These are phyloP conservation scores for Hemicordylus capensis DNA, from an alignment of 2,113 vertebrate genomes.

Conservation along the genomic window DNA sequence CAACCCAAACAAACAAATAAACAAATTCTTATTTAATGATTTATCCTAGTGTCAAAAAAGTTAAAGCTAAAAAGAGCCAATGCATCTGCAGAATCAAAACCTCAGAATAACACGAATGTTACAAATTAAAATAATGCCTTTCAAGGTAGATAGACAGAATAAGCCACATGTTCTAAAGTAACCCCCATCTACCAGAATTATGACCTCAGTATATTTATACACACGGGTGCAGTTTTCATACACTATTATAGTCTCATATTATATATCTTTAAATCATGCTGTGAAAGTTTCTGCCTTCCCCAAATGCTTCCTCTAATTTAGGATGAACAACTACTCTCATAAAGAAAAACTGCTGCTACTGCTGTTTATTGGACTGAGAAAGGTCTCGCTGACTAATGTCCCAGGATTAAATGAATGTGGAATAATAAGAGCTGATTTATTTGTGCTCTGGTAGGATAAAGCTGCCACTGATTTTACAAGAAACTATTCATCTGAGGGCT, in stretches of 20 bases:
- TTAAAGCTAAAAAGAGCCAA: background rate
- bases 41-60: background rate
- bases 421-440: slow-evolving; percentile 91
- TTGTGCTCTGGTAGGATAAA: slow-evolving; percentile 82
- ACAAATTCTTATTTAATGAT: background rate
- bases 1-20: no score
- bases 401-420: slow-evolving; percentile 87
- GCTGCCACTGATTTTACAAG: slow-evolving; percentile 85
- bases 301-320: slow-evolving; percentile 84
- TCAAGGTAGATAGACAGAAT: slow-evolving; percentile 66
- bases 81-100: slow-evolving; percentile 25
- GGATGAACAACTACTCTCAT: slow-evolving; percentile 86
- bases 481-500: slow-evolving; percentile 87
- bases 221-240: slow-evolving; percentile 77
- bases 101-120: slow-evolving; percentile 33
- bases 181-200: slow-evolving; percentile 74
- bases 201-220: slow-evolving; percentile 76
- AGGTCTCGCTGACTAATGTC: slow-evolving; percentile 86
- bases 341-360: slow-evolving; percentile 87
- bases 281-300: slow-evolving; percentile 78
- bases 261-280: slow-evolving; percentile 82
- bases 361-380: slow-evolving; percentile 87
- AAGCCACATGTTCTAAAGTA: slow-evolving; percentile 67
- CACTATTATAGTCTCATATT: slow-evolving; percentile 77
- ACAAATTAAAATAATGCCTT: slow-evolving; percentile 64